phyloP scores from a whole-genome alignment of 2,888 invertebrate genomes.

The Catocala sponsa region DNA sequence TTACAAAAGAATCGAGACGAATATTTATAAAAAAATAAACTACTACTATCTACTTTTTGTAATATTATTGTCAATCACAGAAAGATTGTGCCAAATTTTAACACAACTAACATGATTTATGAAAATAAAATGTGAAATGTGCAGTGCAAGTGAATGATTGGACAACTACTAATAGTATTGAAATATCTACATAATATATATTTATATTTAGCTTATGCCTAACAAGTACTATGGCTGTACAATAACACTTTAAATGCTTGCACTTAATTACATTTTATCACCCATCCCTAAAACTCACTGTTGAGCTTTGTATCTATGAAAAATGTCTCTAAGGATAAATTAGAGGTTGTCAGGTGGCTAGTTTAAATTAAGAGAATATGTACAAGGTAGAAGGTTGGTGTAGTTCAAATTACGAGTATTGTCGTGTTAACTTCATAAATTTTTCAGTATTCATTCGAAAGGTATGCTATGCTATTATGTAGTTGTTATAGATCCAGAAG shows the following conservation, averaged over 20 bases:
- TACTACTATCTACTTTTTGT: not conserved
- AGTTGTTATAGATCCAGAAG: too few relatives aligned
- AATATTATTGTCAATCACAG: slow-evolving; percentile 23
- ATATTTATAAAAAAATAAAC: not conserved
- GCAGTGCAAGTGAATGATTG: not conserved
- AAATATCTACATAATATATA: not conserved
- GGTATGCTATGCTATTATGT: too few relatives aligned
- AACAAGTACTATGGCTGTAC: slow-evolving; percentile 18
- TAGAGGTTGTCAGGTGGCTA: not conserved
- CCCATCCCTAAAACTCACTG: slow-evolving; percentile 1
- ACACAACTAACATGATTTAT: not conserved
- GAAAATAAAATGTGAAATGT: not conserved
- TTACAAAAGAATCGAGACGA: slow-evolving; percentile 6
- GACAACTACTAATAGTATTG: not conserved
- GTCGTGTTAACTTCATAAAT: too few relatives aligned
- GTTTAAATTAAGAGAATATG: too few relatives aligned
- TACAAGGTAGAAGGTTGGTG: too few relatives aligned
- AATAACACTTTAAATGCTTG: slow-evolving; percentile 13
- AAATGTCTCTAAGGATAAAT: not conserved
- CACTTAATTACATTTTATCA: slow-evolving; percentile 13
- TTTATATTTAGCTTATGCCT: not conserved
- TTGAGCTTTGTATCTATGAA: not conserved
- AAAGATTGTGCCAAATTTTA: slow-evolving; percentile 8
- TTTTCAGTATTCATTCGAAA: too few relatives aligned
- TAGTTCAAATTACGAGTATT: too few relatives aligned